Conservation (phyloP, 2,888 invertebrate genomes). For the Trichacis sp. region DNA sequence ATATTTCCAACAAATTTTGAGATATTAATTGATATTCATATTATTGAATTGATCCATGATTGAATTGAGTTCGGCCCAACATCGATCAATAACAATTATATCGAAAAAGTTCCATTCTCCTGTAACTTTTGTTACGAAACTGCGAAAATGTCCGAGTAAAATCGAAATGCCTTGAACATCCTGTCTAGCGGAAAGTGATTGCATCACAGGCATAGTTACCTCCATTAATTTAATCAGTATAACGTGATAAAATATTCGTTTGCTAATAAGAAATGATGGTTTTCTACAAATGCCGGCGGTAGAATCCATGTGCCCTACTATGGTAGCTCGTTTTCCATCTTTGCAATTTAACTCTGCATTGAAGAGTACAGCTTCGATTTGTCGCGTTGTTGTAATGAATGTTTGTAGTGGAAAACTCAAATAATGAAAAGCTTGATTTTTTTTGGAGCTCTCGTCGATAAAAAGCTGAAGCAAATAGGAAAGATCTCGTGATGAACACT, state of each 20-base stretch:
- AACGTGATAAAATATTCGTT: slow-evolving; percentile 31
- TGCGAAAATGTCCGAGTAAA: slow-evolving; percentile 23
- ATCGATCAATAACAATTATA: slow-evolving; percentile 27
- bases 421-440: slow-evolving; percentile 15
- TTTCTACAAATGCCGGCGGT: slow-evolving; percentile 27
- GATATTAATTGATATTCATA: slow-evolving; percentile 11
- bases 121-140: slow-evolving; percentile 17
- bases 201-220: slow-evolving; percentile 14
- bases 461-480: slow-evolving; percentile 20
- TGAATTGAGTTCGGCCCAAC: slow-evolving; percentile 31
- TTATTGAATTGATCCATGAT: slow-evolving; percentile 23
- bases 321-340: neutral
- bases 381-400: slow-evolving; percentile 13
- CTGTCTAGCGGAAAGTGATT: slow-evolving; percentile 37
- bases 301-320: slow-evolving; percentile 38
- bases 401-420: slow-evolving; percentile 7
- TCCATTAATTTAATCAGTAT: slow-evolving; percentile 3
- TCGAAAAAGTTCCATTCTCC: slow-evolving; percentile 24
- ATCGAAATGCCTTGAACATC: slow-evolving; percentile 18
- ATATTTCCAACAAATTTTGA: slow-evolving; percentile 11
- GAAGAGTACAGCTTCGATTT: slow-evolving; percentile 8
- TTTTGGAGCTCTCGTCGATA: slow-evolving; percentile 2
- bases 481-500: slow-evolving; percentile 33
- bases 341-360: neutral
- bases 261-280: slow-evolving; percentile 18